Evolutionary conservation across 2,888 invertebrate genomes (phyloP).

Genomic region (Parnassius mnemosyne): DNA sequence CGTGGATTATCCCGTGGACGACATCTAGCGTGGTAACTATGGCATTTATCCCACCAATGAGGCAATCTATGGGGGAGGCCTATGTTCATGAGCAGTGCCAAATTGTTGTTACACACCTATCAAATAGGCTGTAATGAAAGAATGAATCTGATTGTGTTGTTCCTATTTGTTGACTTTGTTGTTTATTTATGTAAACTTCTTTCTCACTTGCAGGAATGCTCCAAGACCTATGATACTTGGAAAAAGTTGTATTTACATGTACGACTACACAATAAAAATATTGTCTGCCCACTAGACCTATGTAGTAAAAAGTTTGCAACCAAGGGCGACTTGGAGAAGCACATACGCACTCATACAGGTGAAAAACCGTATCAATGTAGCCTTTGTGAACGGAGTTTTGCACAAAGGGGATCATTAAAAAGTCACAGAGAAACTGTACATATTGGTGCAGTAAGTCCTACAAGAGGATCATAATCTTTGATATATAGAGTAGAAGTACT

Average conservation of each 20-base stretch:
- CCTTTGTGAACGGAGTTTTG: conserved; percentile 52
- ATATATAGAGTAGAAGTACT: too few species aligned
- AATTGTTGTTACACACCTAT: too few species aligned
- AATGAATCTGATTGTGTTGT: too few species aligned
- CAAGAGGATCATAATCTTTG: neutral
- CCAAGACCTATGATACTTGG: conserved; percentile 47
- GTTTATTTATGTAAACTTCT: too few species aligned
- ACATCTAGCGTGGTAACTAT: too few species aligned
- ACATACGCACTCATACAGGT: conserved; percentile 64
- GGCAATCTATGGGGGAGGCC: too few species aligned
- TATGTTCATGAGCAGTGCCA: too few species aligned
- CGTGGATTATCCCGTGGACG: too few species aligned
- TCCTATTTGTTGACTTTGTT: too few species aligned
- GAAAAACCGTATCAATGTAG: conserved; percentile 60
- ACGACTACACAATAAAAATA: conserved; percentile 53
- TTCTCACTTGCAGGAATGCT: conserved; percentile 53
- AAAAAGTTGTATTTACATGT: conserved; percentile 62
- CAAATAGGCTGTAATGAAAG: too few species aligned
- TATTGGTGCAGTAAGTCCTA: neutral
- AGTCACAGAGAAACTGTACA: conserved; percentile 50
- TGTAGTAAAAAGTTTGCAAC: conserved; percentile 63
- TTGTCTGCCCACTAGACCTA: conserved; percentile 45
- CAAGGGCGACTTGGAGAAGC: conserved; percentile 63
- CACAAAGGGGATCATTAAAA: conserved; percentile 56
- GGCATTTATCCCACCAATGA: too few species aligned